Evolutionary conservation across 64 coral and sea anemone genomes (phyloP), one percentile per base, ranked within the genome.

Genomic region (Platygyra sinensis): DNA sequence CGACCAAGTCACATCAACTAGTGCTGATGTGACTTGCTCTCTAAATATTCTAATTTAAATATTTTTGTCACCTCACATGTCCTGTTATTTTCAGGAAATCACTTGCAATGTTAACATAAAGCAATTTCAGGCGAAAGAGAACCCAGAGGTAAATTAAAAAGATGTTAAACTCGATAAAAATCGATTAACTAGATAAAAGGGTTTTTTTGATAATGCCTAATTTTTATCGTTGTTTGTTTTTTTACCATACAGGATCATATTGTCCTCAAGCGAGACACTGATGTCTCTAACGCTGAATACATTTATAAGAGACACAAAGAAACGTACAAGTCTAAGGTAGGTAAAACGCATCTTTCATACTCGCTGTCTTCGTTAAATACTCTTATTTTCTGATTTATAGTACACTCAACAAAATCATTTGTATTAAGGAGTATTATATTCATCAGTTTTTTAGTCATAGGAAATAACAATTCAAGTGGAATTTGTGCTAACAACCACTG

Each of bases 261-360:
- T 18, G 15, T 62, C 2, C 16, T 19, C 52, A 80, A 80, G 60
- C 78, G 54, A 17, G 49, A 25, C 78, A 80, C 78, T 80, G 78
- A 80, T 80, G 78, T 80, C 30, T 80, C 78, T 15, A 29, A 32
- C 20, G 78, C 78, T 3, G 55, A 80, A 30, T 29, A 55, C 28
- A 80, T 80, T 31, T 80, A 80, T 27, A 62, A 80, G 18, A 30
- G 59, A 32, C 61, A 60, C 28, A 10, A 80, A 30, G 1, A 60
- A 30, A 18, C 54, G 4, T 55, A 57, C 0, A 60, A 30, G 30
- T 80, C 78, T 19, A 22, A 80, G 78, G 78, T 80, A 36, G 12
- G 50, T 8, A 61, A 55, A 79, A 20, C 39, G 2, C 28, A 13
- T n/a, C 31, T 82, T 27, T 8, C 24, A n/a, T 25, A 5, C 63